Base-by-base conservation (phyloP, 2,888 invertebrate species). In the Andrena haemorrhoa region DNA sequence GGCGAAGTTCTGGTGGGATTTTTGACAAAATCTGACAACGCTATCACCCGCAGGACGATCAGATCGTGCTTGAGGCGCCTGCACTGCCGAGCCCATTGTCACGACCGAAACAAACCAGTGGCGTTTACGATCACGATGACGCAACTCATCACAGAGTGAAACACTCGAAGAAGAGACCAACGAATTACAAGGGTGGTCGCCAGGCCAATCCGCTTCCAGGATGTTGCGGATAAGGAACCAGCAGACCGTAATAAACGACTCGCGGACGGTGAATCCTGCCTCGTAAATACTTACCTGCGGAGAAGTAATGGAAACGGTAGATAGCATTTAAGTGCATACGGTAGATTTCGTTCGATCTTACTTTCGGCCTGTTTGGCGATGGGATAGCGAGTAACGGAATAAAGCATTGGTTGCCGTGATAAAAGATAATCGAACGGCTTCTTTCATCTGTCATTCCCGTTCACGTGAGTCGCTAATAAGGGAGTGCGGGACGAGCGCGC, bases 201-300 rank as follows among this genome's bases (percentile, higher is more conserved):
- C 31, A 31, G 7, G 5, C 10, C 23, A 33, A 74, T 56, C 47
- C 51, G n/a, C 66, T 26, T 12, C 53, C 84, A 2, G 81, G 82
- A 49, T 85, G 84, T 26, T 85, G 85, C 6, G 82, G 78, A 51
- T 84, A 84, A 74, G 33, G 23, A 16, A 10, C 8, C 7, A 16
- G 29, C 20, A 6, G n/a, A 49, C 53, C 10, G 35, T 8, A 35
- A 35, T 26, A 12, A 69, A 74, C n/a, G 2, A 63, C 23, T n/a
- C n/a, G 2, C 33, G 8, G n/a, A 20, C 75, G 41, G 64, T 35
- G 29, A 41, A 68, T 26, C 2, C 12, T 29, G 29, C 20, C 20
- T n/a, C 60, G 47, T 58, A 47, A 78, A 63, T 53, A 33, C 47
- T 29, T 33, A 4, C 12, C 33, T 61, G 56, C 60, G 56, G 23